Evolutionary conservation across 2,797 vertebrate genomes (phyloP).

Genomic region (Lithobates sylvaticus): DNA sequence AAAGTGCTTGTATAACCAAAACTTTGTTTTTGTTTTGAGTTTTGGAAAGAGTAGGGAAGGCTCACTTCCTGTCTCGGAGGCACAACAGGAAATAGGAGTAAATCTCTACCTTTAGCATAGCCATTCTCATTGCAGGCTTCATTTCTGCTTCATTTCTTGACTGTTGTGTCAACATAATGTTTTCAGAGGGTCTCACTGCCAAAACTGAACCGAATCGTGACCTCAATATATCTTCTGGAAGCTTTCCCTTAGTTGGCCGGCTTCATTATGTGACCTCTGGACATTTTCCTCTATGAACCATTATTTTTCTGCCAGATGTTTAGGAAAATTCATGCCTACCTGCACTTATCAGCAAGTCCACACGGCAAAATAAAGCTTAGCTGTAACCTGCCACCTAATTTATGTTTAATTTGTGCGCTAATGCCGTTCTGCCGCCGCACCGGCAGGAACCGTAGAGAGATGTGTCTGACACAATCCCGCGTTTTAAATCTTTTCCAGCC

Average conservation of each 20-base stretch:
- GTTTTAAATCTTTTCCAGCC: constrained; percentile 4
- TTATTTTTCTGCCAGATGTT: not conserved
- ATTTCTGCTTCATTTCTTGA: too few species aligned
- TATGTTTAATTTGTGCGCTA: constrained; percentile 8
- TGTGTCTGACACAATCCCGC: not conserved
- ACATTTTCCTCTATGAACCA: not conserved
- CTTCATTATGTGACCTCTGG: not conserved
- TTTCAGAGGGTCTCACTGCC: too few species aligned
- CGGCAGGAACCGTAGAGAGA: not conserved
- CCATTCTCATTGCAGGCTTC: too few species aligned
- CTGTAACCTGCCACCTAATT: constrained; percentile 12
- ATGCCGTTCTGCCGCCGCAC: not conserved
- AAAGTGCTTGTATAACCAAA: too few species aligned
- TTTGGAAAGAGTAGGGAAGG: too few species aligned
- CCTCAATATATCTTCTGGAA: too few species aligned
- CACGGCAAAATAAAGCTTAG: not conserved
- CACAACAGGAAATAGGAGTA: too few species aligned
- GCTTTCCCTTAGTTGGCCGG: not conserved
- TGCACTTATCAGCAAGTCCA: not conserved
- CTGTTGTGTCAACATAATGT: too few species aligned
- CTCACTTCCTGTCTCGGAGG: too few species aligned
- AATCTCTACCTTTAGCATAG: too few species aligned
- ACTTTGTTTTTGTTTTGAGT: too few species aligned
- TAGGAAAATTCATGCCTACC: not conserved
- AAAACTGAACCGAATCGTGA: too few species aligned